These are phyloP conservation scores for Cephalopterus ornatus DNA, from an alignment of 2,113 vertebrate species.

Conservation along the genomic window DNA sequence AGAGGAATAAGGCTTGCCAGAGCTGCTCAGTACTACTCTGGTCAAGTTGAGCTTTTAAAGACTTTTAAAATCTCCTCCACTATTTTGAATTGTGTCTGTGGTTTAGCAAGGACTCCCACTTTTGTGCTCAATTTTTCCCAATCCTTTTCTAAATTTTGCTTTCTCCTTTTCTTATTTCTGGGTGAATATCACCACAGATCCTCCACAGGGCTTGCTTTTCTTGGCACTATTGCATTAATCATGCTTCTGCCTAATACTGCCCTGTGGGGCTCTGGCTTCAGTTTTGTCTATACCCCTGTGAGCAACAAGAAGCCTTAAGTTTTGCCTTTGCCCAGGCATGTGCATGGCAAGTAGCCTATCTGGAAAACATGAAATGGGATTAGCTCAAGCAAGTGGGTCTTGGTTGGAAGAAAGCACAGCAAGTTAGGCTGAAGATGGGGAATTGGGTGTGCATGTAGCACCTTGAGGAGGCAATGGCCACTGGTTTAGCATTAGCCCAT, in stretches of 20 bases:
- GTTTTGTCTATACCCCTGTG: neutral
- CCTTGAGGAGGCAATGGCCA: neutral
- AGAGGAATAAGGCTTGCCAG: neutral
- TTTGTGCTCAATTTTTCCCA: neutral
- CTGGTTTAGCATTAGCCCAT: neutral
- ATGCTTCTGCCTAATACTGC: neutral
- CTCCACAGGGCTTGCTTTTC: neutral
- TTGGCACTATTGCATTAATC: neutral
- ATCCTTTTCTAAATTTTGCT: neutral
- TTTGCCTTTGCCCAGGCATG: neutral
- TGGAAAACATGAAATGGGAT: conserved; percentile 18
- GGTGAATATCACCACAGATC: neutral
- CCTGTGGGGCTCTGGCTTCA: conserved; percentile 6
- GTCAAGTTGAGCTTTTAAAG: neutral
- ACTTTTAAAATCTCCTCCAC: neutral
- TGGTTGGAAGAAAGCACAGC: neutral
- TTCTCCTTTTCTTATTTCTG: neutral
- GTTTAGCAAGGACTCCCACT: neutral
- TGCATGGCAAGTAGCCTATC: conserved; percentile 32
- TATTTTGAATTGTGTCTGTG: neutral
- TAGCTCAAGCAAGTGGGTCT: neutral
- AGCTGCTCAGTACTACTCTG: neutral
- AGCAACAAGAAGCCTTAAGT: neutral
- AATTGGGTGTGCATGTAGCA: neutral
- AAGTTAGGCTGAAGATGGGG: neutral